Evolutionary conservation across 1,140 invertebrate species (phyloP).

Genomic region (Drosophila yakuba): DNA sequence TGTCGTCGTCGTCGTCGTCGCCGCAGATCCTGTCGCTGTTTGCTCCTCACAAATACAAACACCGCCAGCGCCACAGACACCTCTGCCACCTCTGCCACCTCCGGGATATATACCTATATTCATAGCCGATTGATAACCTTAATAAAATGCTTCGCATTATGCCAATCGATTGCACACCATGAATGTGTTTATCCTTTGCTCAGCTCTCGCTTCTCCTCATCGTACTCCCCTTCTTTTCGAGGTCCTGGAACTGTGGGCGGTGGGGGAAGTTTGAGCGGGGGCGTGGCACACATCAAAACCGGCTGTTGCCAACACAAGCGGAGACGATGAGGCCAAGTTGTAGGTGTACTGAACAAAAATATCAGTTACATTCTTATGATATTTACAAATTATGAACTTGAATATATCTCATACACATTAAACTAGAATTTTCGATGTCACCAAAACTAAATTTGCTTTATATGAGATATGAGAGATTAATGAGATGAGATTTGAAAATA

Average conservation of each 20-base stretch:
- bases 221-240: constrained; percentile 4
- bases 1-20: constrained; percentile 48
- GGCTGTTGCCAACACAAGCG: constrained; percentile 70
- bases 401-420: background rate
- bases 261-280: constrained; percentile 15
- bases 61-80: constrained; percentile 32
- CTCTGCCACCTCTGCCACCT: constrained; percentile 26
- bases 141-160: constrained; percentile 83
- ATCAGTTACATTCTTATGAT: background rate
- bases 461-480: too few relatives aligned
- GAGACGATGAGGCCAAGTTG: constrained; percentile 44
- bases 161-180: constrained; percentile 83
- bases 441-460: too few relatives aligned
- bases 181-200: constrained; percentile 81
- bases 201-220: constrained; percentile 31
- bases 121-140: constrained; percentile 82
- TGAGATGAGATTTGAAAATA: too few relatives aligned
- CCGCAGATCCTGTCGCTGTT: constrained; percentile 56
- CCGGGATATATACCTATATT: constrained; percentile 58
- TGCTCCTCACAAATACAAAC: constrained; percentile 60
- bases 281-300: constrained; percentile 66
- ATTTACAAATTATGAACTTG: background rate
- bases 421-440: background rate
- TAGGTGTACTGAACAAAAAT: constrained; percentile 15
- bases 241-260: constrained; percentile 12